Evolutionary conservation across 1,140 invertebrate genomes (phyloP).

Genomic region (Drosophila baimaii): DNA sequence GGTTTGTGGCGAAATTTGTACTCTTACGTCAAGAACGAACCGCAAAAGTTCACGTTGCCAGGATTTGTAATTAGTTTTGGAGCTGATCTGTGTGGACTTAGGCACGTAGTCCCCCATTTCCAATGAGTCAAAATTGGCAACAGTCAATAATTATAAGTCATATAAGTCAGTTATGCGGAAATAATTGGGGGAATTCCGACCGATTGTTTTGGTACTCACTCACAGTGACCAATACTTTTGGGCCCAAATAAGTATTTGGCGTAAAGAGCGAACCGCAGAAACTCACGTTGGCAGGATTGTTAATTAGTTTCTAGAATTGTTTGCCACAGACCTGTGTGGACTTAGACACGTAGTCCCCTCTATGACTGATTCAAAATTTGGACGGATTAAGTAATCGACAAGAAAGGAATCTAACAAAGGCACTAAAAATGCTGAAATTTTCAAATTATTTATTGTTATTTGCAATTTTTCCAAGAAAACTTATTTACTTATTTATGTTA

Average conservation of each 20-base stretch:
- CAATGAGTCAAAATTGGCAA: slow-evolving; percentile 29
- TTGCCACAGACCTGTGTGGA: slow-evolving; percentile 34
- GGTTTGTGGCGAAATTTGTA: slow-evolving; percentile 31
- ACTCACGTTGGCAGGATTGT: slow-evolving; percentile 53
- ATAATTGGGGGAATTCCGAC: slow-evolving; percentile 29
- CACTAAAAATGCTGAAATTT: rapidly evolving
- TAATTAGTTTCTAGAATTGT: slow-evolving; percentile 36
- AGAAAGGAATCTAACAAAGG: background rate
- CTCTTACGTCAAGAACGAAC: slow-evolving; percentile 19
- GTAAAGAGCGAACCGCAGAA: background rate
- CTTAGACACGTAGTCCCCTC: slow-evolving; percentile 49
- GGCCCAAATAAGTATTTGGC: background rate
- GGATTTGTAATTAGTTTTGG: slow-evolving; percentile 40
- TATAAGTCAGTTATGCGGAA: slow-evolving; percentile 27
- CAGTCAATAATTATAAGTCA: slow-evolving; percentile 16
- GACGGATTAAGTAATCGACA: background rate
- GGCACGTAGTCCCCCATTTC: slow-evolving; percentile 58
- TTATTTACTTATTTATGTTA: background rate
- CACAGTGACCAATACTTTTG: background rate
- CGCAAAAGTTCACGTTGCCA: slow-evolving; percentile 19
- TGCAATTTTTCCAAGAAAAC: background rate
- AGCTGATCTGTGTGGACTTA: slow-evolving; percentile 47
- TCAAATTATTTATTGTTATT: background rate
- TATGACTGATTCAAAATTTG: background rate
- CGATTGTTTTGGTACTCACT: background rate